Conservation (phyloP, 2,797 vertebrate species). For the Hoplostethus atlanticus region DNA sequence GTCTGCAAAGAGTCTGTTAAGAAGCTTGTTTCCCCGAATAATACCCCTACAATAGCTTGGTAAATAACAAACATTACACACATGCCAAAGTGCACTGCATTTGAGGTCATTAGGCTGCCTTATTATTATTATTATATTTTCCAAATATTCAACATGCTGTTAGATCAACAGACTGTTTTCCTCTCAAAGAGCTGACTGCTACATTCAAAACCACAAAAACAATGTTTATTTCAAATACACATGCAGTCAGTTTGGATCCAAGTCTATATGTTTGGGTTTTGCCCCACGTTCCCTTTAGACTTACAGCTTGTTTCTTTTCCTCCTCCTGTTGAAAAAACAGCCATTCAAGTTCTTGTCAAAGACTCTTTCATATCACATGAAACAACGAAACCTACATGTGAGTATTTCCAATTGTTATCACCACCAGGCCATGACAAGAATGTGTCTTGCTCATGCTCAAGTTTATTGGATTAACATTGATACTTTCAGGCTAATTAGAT, state of each 20-base stretch:
- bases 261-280: slow-evolving; percentile 20
- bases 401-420: slow-evolving; percentile 34
- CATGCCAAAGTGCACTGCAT: slow-evolving; percentile 43
- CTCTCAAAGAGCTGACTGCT: slow-evolving; percentile 8
- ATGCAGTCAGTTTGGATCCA: slow-evolving; percentile 9
- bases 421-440: slow-evolving; percentile 40
- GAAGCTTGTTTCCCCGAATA: background rate
- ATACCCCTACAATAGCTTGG: slow-evolving; percentile 2
- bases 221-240: slow-evolving; percentile 35
- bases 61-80: slow-evolving; percentile 21
- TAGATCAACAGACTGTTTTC: slow-evolving; percentile 35
- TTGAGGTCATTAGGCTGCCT: slow-evolving; percentile 27
- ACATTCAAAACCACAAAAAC: slow-evolving; percentile 36
- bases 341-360: slow-evolving; percentile 59
- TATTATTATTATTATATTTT: slow-evolving; percentile 10
- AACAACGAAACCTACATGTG: slow-evolving; percentile 39
- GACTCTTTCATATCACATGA: slow-evolving; percentile 43
- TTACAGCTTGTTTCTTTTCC: slow-evolving; percentile 92
- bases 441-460: slow-evolving; percentile 53
- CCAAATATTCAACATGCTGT: slow-evolving; percentile 50
- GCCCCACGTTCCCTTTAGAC: slow-evolving; percentile 67
- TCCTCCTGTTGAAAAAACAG: slow-evolving; percentile 90
- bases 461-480: slow-evolving; percentile 76
- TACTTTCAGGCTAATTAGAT: slow-evolving; percentile 68
- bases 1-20: background rate